Base-by-base conservation (phyloP, 2,113 vertebrate species). In the Benitochromis conjunctus region DNA sequence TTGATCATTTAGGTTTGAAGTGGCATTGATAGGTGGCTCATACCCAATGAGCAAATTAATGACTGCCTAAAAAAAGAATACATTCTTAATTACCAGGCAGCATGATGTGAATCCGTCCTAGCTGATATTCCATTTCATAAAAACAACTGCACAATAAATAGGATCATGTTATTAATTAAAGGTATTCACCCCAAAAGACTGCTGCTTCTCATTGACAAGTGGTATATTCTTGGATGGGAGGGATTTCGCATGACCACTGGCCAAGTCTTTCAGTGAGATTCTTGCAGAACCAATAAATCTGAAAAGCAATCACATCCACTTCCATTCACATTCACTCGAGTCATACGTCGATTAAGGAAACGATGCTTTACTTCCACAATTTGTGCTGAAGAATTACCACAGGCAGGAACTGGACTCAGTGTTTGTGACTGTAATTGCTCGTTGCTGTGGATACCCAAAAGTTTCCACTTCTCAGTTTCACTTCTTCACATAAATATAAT, bases 21-120 rank as follows among this genome's bases (percentile, higher is more conserved):
- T 82, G 31, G 90, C 9, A 38, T 86, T 85, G 82, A 93, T 91
- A 79, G 97, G 97, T 38, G 97, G 96, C 6, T 98, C 98, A 94
- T 99, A 99, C 36, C 94, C 95, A 76, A 98, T 95, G 31, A 97
- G 84, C 93, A 99, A 95, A 95, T 97, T 97, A 87, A 99, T 97
- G 46, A 95, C 97, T 62, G 97, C 97, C 98, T 99, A 80, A 1
- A 90, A 76, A 90, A 90, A 58, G 88, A 79, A 14, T 10, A 38
- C 8, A 2, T 19, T 84, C 14, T 83, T 4, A 81, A 38, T 80
- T 36, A 57, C 6, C 8, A 29, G 41, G 3, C 4, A 84, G 58
- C 5, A 21, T 0, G 2, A 71, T 71, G 21, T 71, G 46, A 71
- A 71, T 71, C 41, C 26, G 66, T 16, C 10, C 41, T 12, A 76